These are phyloP conservation scores for Zaprionus tsacasi DNA, from an alignment of 1,140 invertebrate genomes.

Conservation along the genomic window DNA sequence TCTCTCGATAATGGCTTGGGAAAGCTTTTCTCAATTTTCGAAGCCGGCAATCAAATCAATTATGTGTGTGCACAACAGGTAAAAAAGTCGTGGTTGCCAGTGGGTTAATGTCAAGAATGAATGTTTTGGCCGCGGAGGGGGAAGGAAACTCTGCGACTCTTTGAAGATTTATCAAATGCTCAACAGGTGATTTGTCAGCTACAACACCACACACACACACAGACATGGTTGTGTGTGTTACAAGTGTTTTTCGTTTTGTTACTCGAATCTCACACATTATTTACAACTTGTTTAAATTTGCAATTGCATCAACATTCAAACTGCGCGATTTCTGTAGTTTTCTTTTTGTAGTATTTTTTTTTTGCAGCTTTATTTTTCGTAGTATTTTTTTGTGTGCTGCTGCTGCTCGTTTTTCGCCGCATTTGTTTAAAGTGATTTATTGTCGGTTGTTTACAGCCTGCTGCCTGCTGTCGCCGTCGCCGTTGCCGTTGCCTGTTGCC, in stretches of 20 bases:
- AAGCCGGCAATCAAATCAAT: slow-evolving; percentile 52
- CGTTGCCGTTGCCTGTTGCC: not conserved
- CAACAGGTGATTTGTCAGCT: slow-evolving; percentile 52
- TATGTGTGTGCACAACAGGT: slow-evolving; percentile 30
- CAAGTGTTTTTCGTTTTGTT: slow-evolving; percentile 52
- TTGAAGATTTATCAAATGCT: slow-evolving; percentile 38
- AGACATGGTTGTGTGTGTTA: slow-evolving; percentile 45
- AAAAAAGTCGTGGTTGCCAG: slow-evolving; percentile 47
- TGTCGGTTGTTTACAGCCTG: slow-evolving; percentile 68
- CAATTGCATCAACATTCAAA: slow-evolving; percentile 38
- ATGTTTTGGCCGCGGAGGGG: not conserved
- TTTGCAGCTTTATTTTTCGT: slow-evolving; percentile 43
- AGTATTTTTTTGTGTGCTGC: not conserved
- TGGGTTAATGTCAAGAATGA: slow-evolving; percentile 43
- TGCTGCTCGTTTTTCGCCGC: slow-evolving; percentile 23
- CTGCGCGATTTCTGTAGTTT: slow-evolving; percentile 55
- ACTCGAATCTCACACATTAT: slow-evolving; percentile 41
- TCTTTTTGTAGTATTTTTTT: slow-evolving; percentile 19
- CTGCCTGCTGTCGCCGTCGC: slow-evolving; percentile 13
- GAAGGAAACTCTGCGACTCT: too few species aligned
- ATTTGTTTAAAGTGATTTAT: slow-evolving; percentile 79
- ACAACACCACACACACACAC: slow-evolving; percentile 20
- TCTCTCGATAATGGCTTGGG: slow-evolving; percentile 42
- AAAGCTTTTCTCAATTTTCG: slow-evolving; percentile 43
- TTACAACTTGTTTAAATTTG: slow-evolving; percentile 71